phyloP scores from a whole-genome alignment of 1,140 invertebrate species.

The Magallana gigas region DNA sequence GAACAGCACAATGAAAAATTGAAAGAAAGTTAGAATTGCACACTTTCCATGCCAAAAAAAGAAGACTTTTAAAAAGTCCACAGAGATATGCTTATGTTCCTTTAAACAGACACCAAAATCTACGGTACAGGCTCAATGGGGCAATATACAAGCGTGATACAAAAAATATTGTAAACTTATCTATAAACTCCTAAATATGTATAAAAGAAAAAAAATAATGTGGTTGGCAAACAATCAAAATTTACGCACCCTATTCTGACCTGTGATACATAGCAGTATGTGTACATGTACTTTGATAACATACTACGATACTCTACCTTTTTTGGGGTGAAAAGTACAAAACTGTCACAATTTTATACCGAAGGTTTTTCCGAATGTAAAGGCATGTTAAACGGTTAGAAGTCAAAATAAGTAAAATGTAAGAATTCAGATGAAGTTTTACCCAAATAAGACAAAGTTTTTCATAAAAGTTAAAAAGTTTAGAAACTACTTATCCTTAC shows the following conservation, averaged over 20 bases:
- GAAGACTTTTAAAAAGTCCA: too few species aligned
- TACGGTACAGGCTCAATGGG: too few species aligned
- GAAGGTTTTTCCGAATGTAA: background rate
- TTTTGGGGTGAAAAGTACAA: slow-evolving; percentile 66
- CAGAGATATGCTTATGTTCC: too few species aligned
- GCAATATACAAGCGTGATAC: too few species aligned
- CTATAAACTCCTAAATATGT: too few species aligned
- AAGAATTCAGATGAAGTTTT: too few species aligned
- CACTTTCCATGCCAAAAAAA: too few species aligned
- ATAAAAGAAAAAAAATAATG: background rate
- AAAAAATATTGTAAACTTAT: too few species aligned
- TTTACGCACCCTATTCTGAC: slow-evolving; percentile 45
- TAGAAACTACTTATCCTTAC: slow-evolving; percentile 30
- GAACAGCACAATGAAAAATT: too few species aligned
- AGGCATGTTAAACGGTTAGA: background rate
- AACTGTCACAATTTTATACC: slow-evolving; percentile 57
- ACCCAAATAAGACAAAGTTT: slow-evolving; percentile 1
- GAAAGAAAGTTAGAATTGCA: too few species aligned
- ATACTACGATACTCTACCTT: slow-evolving; percentile 37
- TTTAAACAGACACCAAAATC: too few species aligned
- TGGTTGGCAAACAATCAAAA: slow-evolving; percentile 51
- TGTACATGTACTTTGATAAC: slow-evolving; percentile 50
- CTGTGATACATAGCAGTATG: slow-evolving; percentile 46
- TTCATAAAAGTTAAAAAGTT: slow-evolving; percentile 15
- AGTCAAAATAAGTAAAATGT: background rate